Evolutionary conservation across 2,113 vertebrate genomes (phyloP), one percentile per base, ranked within the genome.

Genomic region (Alligator sinensis): DNA sequence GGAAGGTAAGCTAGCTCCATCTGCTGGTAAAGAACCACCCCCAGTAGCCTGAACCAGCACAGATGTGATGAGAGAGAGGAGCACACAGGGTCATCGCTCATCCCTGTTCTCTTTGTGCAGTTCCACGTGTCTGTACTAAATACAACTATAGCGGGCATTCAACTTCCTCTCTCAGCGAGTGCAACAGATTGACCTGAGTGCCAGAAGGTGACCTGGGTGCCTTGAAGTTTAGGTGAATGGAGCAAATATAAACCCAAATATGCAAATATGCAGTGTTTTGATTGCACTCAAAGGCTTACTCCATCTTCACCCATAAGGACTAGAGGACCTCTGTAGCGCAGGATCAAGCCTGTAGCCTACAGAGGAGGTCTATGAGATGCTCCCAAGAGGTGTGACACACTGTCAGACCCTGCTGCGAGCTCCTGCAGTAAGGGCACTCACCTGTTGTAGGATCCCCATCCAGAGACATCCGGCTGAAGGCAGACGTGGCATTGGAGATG

Each of bases 381-480:
- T 18, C 2, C 34, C 15, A n/a, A 19, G 5, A 0, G 0, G 4
- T 80, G 55, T 1, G 77, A 38, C 14, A 70, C 60, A 38, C 4
- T 54, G 24, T 0, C 3, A 30, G 72, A 1, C 18, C 1, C 61
- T 19, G 27, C 74, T 5, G 3, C 4, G 27, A 19, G 6, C 2
- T 0, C 24, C 17, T 1, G 68, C 38, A 22, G 25, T 1, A 1
- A 0, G 0, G 1, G 47, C 8, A 54, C 4, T 6, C 70, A 98
- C 98, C 96, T 97, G 97, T 72, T 3, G 83, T 47, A 5, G 97
- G 79, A 16, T 99, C 99, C 0, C 93, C 97, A 61, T 99, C 99
- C 89, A 99, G 47, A 88, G 99, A 98, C 77, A 98, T 93, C 74
- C 98, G 97, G 90, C 97, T 97, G 83, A 99, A 98, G 96, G 98